Evolutionary conservation across 2,888 invertebrate genomes (phyloP).

Genomic region (Portevinia maculata): DNA sequence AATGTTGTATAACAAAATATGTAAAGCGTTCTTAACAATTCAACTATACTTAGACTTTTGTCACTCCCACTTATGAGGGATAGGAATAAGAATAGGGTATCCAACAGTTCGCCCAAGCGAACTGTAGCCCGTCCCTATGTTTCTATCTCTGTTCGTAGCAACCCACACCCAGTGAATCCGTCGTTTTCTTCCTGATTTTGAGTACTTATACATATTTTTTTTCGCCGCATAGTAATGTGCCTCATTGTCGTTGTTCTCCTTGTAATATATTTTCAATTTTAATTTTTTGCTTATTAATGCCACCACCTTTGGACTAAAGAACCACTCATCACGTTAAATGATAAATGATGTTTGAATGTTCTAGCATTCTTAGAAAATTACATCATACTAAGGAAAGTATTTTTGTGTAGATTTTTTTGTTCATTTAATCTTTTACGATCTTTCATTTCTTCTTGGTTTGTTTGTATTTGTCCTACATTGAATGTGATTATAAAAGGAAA

Average conservation of each 20-base stretch:
- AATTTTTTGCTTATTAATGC: conserved; percentile 50
- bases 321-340: conserved; percentile 64
- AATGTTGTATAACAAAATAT: no score
- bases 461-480: conserved; percentile 38
- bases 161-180: neutral
- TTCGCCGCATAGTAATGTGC: no score
- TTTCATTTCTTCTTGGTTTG: conserved; percentile 21
- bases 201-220: neutral
- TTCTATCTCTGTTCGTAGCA: no score
- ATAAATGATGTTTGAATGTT: conserved; percentile 73
- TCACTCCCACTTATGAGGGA: no score
- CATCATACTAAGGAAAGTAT: conserved; percentile 63
- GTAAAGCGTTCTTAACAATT: no score
- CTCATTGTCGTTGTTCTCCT: neutral
- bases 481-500: conserved; percentile 47
- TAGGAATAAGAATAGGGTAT: no score
- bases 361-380: conserved; percentile 69
- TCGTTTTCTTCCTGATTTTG: neutral
- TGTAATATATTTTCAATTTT: conserved; percentile 54
- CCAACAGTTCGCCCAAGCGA: no score
- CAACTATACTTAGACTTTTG: no score
- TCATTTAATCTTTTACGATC: neutral
- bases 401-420: conserved; percentile 26
- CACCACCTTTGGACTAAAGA: conserved; percentile 56
- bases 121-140: no score